Conservation (phyloP, 1,140 invertebrate genomes). For the Drosophila parabipectinata region DNA sequence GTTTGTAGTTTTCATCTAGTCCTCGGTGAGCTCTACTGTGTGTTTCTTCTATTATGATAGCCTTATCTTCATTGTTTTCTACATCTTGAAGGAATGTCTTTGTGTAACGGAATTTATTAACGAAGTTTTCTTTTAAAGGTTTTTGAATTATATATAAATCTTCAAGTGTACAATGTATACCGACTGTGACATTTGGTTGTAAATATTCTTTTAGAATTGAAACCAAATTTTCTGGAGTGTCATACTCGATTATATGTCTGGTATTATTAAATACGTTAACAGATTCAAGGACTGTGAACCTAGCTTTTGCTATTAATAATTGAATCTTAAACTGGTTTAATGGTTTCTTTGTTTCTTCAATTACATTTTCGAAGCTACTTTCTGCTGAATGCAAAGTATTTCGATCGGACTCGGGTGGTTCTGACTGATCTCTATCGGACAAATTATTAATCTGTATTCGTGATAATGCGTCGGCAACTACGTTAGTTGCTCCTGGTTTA, state of each 20-base stretch:
- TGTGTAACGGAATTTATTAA: not conserved
- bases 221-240: not conserved
- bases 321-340: slow-evolving; percentile 6
- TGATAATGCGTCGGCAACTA: not conserved
- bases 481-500: too few relatives aligned
- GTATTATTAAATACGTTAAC: not conserved
- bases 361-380: slow-evolving; percentile 26
- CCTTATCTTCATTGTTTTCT: not conserved
- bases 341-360: not conserved
- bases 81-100: not conserved
- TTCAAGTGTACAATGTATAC: slow-evolving; percentile 1
- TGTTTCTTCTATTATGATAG: too few relatives aligned
- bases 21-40: too few relatives aligned
- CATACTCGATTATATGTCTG: too few relatives aligned
- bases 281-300: not conserved
- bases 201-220: not conserved
- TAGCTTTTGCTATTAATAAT: slow-evolving; percentile 1
- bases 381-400: not conserved
- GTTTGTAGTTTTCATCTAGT: too few relatives aligned
- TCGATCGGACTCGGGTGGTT: too few relatives aligned
- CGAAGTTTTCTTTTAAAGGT: not conserved
- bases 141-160: not conserved
- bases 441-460: too few relatives aligned
- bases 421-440: too few relatives aligned
- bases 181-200: not conserved